These are phyloP conservation scores for Hormaphis cornu DNA, from an alignment of 1,140 invertebrate genomes.

Conservation along the genomic window DNA sequence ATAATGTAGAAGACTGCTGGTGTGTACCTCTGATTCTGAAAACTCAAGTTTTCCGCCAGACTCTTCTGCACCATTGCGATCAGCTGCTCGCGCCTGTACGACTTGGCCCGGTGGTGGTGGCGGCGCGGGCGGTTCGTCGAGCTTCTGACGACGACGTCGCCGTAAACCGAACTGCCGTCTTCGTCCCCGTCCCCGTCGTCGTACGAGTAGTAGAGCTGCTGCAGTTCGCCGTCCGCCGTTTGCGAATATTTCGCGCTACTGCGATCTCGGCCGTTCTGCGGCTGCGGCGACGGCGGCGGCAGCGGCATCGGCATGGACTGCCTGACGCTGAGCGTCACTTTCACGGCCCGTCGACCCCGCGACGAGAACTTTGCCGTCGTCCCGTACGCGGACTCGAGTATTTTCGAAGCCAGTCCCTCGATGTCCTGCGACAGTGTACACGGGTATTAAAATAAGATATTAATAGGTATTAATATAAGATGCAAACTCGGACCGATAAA, in stretches of 20 bases:
- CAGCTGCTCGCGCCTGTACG: slow-evolving; percentile 2
- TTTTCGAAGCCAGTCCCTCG: slow-evolving; percentile 19
- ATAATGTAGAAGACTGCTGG: too few species aligned
- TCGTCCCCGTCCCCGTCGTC: background rate
- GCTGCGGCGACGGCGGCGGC: background rate
- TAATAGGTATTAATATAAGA: background rate
- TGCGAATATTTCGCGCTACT: background rate
- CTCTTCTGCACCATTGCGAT: background rate
- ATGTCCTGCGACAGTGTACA: background rate
- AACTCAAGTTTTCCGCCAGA: slow-evolving; percentile 30
- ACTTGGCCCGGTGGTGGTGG: background rate
- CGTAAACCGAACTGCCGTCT: too few species aligned
- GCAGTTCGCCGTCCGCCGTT: background rate
- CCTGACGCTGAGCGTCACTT: slow-evolving; percentile 4
- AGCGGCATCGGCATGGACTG: background rate
- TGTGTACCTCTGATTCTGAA: slow-evolving; percentile 9
- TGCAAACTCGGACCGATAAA: background rate
- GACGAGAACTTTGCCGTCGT: slow-evolving; percentile 10
- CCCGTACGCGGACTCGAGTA: slow-evolving; percentile 16
- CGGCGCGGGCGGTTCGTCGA: background rate
- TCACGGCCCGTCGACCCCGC: background rate
- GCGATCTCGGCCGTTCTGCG: background rate
- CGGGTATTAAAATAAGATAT: background rate
- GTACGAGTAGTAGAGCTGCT: background rate
- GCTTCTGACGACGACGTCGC: too few species aligned